Evolutionary conservation across 2,797 vertebrate species (phyloP), one percentile per base, ranked within the genome.

Genomic region (Cynodonichthys magdalenae): DNA sequence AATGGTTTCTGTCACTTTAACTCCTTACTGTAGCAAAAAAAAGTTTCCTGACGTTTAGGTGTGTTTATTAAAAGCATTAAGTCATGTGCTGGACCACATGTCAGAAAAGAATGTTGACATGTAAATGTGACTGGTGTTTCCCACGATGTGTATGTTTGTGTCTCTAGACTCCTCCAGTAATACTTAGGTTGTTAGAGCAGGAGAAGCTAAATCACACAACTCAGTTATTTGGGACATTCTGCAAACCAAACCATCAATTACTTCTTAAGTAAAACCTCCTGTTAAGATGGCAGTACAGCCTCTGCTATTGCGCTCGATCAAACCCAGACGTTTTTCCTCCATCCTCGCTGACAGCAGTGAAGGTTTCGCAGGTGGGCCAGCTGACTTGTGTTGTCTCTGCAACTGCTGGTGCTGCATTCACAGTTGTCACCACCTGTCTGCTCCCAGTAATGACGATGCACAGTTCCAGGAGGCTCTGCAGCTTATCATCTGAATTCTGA

Each of bases 61-160:
- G 36, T 14, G 12, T 60, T 44, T 19, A 27, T 50, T 71, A 34
- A 74, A n/a, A 62, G 48, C 9, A 18, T 41, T 39, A 63, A 69
- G 53, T 34, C 46, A 49, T 77, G 55, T 31, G 47, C 59, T 63
- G 15, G 42, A 55, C 34, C 56, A 55, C 51, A 72, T 65, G 77
- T 75, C 75, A 59, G 67, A 55, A 45, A 77, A 71, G 85, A 89
- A 87, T 87, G 77, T 77, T 79, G 74, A 76, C 80, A 71, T 68
- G 70, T 66, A 52, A 29, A 82, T 80, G 80, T n/a, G 68, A 80
- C 63, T 69, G 61, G 58, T 54, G 29, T 73, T 80, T 89, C 84
- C 86, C 82, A 87, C 75, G 53, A 14, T 39, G 42, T 75, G 59
- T 73, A 72, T 18, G 55, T 74, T 52, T 62, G 62, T 65, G 66